A percentile compares a stretch with the other conserved stretches of the same genome.
Evolutionary conservation across 2,888 invertebrate species (phyloP).

Genomic region (Embidobia sp.): DNA sequence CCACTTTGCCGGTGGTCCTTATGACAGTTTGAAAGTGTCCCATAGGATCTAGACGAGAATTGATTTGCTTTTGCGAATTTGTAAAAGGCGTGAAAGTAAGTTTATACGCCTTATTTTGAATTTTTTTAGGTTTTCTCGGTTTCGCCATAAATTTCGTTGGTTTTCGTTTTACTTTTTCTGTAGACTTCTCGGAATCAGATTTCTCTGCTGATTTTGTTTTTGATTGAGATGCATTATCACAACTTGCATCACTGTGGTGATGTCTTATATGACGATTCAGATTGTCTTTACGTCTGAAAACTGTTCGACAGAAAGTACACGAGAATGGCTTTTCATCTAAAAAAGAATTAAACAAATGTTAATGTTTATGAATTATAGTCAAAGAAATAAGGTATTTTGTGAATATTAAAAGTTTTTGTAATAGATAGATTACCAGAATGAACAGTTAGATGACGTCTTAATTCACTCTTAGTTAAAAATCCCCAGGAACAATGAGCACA

Average conservation of each 20-base stretch:
- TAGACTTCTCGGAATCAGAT: conserved; percentile 19
- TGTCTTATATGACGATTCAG: conserved; percentile 89
- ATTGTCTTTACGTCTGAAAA: conserved; percentile 90
- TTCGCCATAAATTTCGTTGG: conserved; percentile 48
- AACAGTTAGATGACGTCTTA: conserved; percentile 79
- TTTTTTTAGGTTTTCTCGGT: conserved; percentile 66
- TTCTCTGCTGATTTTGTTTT: conserved; percentile 27
- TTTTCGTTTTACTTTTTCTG: conserved; percentile 18
- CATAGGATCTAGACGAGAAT: conserved; percentile 73
- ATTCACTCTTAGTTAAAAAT: conserved; percentile 81
- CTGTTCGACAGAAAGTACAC: conserved; percentile 87
- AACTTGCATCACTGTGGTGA: conserved; percentile 84
- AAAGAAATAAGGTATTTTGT: too few species aligned
- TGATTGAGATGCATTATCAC: background rate
- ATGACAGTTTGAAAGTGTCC: conserved; percentile 76
- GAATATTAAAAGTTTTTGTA: too few species aligned
- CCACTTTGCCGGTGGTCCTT: conserved; percentile 74
- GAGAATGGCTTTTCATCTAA: conserved; percentile 87
- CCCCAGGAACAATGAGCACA: conserved; percentile 80
- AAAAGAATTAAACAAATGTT: conserved; percentile 1
- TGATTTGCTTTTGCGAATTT: conserved; percentile 73
- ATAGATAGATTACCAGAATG: conserved; percentile 77
- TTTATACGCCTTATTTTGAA: conserved; percentile 59
- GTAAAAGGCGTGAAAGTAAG: conserved; percentile 62
- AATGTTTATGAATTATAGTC: background rate